These are phyloP conservation scores for Mustela lutreola DNA, from an alignment of 2,113 vertebrate species.

Conservation along the genomic window DNA sequence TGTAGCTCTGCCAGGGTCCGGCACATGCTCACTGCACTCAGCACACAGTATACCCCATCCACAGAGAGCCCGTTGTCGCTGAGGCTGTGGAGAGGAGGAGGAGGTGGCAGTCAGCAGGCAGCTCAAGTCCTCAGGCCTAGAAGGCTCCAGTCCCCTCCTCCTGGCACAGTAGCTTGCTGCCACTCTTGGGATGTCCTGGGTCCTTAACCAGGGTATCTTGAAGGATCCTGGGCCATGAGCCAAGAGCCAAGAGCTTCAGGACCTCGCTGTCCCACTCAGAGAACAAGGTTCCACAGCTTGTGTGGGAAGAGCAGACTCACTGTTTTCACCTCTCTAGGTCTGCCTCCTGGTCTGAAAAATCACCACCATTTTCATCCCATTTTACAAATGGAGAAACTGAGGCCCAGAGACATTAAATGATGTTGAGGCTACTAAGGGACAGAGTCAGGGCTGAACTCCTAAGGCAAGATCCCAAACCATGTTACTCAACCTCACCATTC, in stretches of 20 bases:
- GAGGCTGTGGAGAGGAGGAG: constrained; percentile 86
- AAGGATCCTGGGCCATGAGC: neutral
- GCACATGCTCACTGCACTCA: constrained; percentile 83
- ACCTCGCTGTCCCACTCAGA: neutral
- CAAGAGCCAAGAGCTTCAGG: neutral
- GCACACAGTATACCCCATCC: constrained; percentile 84
- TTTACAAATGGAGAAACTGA: constrained; percentile 51
- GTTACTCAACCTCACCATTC: neutral
- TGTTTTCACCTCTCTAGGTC: neutral
- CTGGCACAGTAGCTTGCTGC: neutral
- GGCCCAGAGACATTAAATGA: neutral
- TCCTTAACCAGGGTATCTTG: neutral
- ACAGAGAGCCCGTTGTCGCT: constrained; percentile 88
- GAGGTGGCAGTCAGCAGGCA: neutral
- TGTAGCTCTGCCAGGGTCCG: constrained; percentile 84
- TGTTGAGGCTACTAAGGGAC: neutral
- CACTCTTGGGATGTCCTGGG: neutral
- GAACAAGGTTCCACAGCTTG: neutral
- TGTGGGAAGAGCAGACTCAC: fast-evolving
- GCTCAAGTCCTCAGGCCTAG: neutral
- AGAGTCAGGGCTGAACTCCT: neutral
- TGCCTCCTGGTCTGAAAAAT: neutral
- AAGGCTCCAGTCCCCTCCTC: neutral
- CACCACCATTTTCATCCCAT: neutral
- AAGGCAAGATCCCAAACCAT: neutral